Percentiles rank a stretch among this genome's conserved stretches.
Evolutionary conservation across 2,113 vertebrate genomes (phyloP).

Genomic region (Vulpes lagopus): DNA sequence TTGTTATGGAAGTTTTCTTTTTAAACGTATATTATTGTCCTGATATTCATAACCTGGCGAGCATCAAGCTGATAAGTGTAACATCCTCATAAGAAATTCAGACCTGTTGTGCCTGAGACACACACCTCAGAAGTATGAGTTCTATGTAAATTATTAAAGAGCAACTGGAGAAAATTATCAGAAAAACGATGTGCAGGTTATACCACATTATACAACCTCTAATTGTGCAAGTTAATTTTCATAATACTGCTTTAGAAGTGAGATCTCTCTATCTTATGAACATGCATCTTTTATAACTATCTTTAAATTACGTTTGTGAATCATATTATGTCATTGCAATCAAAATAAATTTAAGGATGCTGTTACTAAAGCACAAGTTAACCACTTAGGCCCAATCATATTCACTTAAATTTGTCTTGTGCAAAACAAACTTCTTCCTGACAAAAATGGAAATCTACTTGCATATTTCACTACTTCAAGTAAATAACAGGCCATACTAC

Average conservation of each 20-base stretch:
- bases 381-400: not conserved
- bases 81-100: slow-evolving; percentile 29
- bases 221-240: slow-evolving; percentile 9
- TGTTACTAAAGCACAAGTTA: slow-evolving; percentile 51
- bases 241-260: not conserved
- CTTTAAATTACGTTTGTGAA: slow-evolving; percentile 37
- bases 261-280: slow-evolving; percentile 2
- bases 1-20: slow-evolving; percentile 8
- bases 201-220: not conserved
- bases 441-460: slow-evolving; percentile 4
- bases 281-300: not conserved
- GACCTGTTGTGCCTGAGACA: not conserved
- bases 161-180: slow-evolving; percentile 14
- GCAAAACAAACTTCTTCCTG: not conserved
- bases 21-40: not conserved
- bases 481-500: not conserved
- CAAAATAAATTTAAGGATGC: slow-evolving; percentile 36
- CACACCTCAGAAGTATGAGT: not conserved
- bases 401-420: not conserved
- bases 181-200: slow-evolving; percentile 26
- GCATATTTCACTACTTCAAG: not conserved
- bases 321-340: slow-evolving; percentile 19
- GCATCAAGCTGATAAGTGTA: not conserved
- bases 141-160: slow-evolving; percentile 17
- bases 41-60: not conserved